Conservation (phyloP, 2,888 invertebrate species). For the Lagria hirta region DNA sequence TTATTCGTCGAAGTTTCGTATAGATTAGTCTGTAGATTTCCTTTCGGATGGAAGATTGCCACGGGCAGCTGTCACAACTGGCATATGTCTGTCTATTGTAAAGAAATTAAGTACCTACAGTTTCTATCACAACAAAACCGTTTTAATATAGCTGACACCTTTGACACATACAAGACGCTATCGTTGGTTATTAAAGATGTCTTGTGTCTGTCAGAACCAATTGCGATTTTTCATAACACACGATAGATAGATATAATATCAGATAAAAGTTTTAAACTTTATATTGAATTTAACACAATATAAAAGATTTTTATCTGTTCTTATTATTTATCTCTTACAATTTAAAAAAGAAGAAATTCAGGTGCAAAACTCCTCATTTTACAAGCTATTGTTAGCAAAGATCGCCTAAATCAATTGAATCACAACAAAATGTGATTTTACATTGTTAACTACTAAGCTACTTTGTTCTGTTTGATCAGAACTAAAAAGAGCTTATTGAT, state of each 20-base stretch:
- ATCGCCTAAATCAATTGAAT: slow-evolving; percentile 6
- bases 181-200: slow-evolving; percentile 35
- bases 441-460: slow-evolving; percentile 26
- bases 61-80: slow-evolving; percentile 35
- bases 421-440: slow-evolving; percentile 19
- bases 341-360: too few relatives aligned
- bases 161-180: slow-evolving; percentile 39
- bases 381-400: too few relatives aligned
- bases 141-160: slow-evolving; percentile 35
- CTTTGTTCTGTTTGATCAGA: slow-evolving; percentile 35
- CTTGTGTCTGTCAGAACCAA: too few relatives aligned
- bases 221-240: too few relatives aligned
- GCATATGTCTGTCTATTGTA: slow-evolving; percentile 39
- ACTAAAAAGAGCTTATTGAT: slow-evolving; percentile 39
- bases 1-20: slow-evolving; percentile 4
- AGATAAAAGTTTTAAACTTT: too few relatives aligned
- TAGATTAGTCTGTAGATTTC: too few relatives aligned
- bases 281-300: too few relatives aligned
- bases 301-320: too few relatives aligned
- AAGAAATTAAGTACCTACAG: slow-evolving; percentile 36
- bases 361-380: too few relatives aligned
- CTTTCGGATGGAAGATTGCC: too few relatives aligned
- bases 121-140: slow-evolving; percentile 34
- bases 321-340: too few relatives aligned
- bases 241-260: too few relatives aligned